Evolutionary conservation across 1,140 invertebrate genomes (phyloP), one percentile per base, ranked within the genome.

Genomic region (Venturia canescens): DNA sequence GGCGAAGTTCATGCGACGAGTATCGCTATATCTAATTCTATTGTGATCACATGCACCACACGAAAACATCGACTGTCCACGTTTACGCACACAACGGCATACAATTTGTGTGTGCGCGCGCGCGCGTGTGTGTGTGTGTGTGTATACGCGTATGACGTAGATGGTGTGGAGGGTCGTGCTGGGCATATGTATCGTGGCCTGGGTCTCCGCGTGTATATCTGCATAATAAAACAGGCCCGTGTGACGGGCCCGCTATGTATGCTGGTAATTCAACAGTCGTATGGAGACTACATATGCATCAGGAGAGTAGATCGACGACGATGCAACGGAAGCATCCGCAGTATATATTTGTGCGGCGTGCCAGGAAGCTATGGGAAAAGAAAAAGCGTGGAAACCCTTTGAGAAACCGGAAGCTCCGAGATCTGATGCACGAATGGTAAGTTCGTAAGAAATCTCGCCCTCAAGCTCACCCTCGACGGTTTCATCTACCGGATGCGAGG

Each of bases 221-320:
- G 85, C 87, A 88, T 88, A 86, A 88, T 88, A 88, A 88, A 88
- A 87, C 86, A 86, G 83, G 83, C 80, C 84, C 84, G 78, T 63
- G 84, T 80, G 84, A 86, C 87, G 87, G 87, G 87, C 87, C 87
- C 66, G 66, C 57, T 27, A 27, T 60, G 75, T 77, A 63, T 77
- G 75, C 57, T 57, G 66, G 57, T 77, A 60, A 77, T 77, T 77
- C 75, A 77, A 77, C 75, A 63, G 57, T n/a, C 29, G 60, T 21
- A 29, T 44, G 50, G 18, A 53, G 57, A 77, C 75, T 69, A 88
- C 87, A 84, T 84, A 83, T 85, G 83, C 83, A 82, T 71, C 79
- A 70, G 60, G 79, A 76, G 84, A 78, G 80, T 81, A 83, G 80
- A 82, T 80, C 76, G 69, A 75, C 76, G 69, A 75, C 80, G 82